Evolutionary conservation across 2,113 vertebrate genomes (phyloP).

Genomic region (Hippocampus barbouri): DNA sequence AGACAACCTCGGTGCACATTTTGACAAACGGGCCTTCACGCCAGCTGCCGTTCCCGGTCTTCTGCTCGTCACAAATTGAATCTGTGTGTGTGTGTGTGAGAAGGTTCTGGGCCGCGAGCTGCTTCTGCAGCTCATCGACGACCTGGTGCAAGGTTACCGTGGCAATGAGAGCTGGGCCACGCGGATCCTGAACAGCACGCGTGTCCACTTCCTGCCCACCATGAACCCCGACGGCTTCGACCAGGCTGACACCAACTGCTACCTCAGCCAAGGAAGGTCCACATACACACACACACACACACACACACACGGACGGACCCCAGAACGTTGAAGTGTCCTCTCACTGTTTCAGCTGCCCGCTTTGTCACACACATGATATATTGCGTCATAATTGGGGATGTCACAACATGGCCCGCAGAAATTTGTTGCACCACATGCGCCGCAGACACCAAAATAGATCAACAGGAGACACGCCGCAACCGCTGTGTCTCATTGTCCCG

Average conservation of each 20-base stretch:
- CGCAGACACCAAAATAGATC: slow-evolving; percentile 19
- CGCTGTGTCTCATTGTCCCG: not conserved
- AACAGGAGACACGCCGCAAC: slow-evolving; percentile 24
- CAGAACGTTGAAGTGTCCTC: not conserved
- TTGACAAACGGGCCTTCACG: too few species aligned
- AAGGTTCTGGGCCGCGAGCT: slow-evolving; percentile 87
- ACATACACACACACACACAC: slow-evolving; percentile 34
- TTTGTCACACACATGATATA: too few species aligned
- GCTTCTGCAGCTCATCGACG: slow-evolving; percentile 84
- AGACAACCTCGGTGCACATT: too few species aligned
- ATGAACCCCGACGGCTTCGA: slow-evolving; percentile 98
- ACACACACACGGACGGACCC: not conserved
- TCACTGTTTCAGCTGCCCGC: not conserved
- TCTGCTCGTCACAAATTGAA: not conserved
- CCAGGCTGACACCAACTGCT: slow-evolving; percentile 69
- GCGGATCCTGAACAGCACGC: slow-evolving; percentile 75
- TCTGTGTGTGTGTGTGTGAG: not conserved
- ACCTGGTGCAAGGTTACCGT: slow-evolving; percentile 77
- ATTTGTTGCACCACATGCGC: too few species aligned
- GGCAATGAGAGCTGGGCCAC: slow-evolving; percentile 70
- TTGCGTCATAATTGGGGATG: too few species aligned
- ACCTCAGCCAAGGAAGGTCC: slow-evolving; percentile 74
- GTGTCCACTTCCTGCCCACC: slow-evolving; percentile 88
- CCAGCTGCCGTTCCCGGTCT: too few species aligned
- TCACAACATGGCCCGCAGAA: too few species aligned